Conservation (phyloP, 2,888 invertebrate genomes). For the Lithodes maja region DNA sequence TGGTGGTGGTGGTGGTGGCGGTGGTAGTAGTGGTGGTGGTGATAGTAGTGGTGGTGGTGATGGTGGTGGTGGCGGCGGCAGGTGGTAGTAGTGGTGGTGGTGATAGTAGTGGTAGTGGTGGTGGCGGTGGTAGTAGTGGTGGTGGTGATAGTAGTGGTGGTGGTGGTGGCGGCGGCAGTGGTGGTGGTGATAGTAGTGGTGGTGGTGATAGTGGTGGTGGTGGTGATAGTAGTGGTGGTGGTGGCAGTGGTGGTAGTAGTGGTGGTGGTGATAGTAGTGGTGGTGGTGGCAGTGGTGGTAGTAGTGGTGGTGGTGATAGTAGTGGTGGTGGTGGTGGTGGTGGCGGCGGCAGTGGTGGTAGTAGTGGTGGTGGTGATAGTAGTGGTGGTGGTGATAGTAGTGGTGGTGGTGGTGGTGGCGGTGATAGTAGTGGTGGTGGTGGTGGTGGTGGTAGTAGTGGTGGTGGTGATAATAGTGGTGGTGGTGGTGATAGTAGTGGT, state of each 20-base stretch:
- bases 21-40: no score
- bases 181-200: background rate
- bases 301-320: no score
- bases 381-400: background rate
- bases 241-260: background rate
- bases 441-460: background rate
- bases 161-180: background rate
- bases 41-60: no score
- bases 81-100: no score
- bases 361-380: background rate
- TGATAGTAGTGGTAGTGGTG: no score
- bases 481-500: background rate
- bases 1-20: no score
- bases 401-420: background rate
- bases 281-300: background rate
- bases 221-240: background rate
- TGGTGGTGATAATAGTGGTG: background rate
- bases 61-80: no score
- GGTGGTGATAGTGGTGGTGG: background rate
- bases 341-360: background rate
- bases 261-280: background rate
- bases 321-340: background rate
- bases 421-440: background rate
- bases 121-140: background rate
- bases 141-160: background rate